These are phyloP conservation scores for Origma solitaria DNA, from an alignment of 2,113 vertebrate genomes.

Conservation along the genomic window DNA sequence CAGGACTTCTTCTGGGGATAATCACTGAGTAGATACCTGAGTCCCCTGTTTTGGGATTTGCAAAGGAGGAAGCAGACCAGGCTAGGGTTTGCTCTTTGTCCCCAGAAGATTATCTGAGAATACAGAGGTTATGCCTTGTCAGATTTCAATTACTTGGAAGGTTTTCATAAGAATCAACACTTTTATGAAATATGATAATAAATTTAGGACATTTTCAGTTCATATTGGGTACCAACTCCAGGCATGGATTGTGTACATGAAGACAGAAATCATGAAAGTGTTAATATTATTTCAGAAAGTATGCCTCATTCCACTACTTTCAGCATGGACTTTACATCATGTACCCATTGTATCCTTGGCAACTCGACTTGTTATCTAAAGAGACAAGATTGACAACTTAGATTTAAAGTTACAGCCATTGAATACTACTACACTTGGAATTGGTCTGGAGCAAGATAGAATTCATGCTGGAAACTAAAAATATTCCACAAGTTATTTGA, in stretches of 20 bases:
- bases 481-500: neutral
- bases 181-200: neutral
- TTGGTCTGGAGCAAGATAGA: neutral
- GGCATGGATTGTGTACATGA: neutral
- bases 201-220: neutral
- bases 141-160: neutral
- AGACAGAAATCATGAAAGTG: neutral
- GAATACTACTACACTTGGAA: neutral
- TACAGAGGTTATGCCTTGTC: neutral
- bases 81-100: neutral
- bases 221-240: neutral
- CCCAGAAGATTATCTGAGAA: neutral
- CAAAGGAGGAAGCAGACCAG: neutral
- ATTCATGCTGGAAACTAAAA: neutral
- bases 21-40: neutral
- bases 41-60: neutral
- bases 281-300: conserved; percentile 12
- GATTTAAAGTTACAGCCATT: conserved; percentile 35
- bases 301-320: conserved; percentile 13
- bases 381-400: conserved; percentile 26
- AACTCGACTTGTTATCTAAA: conserved; percentile 38
- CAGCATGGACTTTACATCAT: conserved; percentile 36
- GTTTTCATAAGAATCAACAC: neutral
- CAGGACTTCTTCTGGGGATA: neutral
- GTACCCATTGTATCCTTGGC: conserved; percentile 43